These are phyloP conservation scores for Lichenostomus cassidix DNA, from an alignment of 2,113 vertebrate genomes.

Conservation along the genomic window DNA sequence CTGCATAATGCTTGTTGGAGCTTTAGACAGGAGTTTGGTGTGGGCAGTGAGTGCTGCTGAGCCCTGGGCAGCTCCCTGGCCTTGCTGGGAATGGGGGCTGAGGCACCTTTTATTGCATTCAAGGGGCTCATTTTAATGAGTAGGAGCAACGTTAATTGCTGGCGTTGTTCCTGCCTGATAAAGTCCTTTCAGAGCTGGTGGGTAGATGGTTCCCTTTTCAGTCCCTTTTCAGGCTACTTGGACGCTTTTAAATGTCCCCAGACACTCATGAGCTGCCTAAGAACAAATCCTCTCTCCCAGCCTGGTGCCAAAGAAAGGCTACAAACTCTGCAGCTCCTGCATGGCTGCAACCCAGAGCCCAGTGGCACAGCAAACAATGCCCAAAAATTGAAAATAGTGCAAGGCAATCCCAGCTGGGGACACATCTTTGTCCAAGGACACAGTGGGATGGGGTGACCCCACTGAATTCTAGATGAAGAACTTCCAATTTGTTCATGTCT, in stretches of 20 bases:
- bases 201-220: neutral
- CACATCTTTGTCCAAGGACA: neutral
- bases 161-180: neutral
- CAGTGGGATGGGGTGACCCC: accelerated
- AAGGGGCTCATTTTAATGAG: neutral
- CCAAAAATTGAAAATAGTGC: neutral
- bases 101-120: neutral
- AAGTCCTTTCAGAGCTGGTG: neutral
- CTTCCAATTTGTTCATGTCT: neutral
- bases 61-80: neutral
- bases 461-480: neutral
- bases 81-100: neutral
- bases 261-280: neutral
- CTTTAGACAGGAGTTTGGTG: neutral
- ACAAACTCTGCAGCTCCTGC: neutral
- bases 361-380: neutral
- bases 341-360: neutral
- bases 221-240: neutral
- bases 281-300: neutral
- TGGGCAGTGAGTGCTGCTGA: neutral
- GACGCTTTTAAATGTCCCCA: neutral
- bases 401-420: neutral
- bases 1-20: neutral
- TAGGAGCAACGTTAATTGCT: neutral
- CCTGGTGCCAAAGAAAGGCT: neutral